phyloP scores from a whole-genome alignment of 2,888 invertebrate species.

The Prosopocoilus inquinatus region DNA sequence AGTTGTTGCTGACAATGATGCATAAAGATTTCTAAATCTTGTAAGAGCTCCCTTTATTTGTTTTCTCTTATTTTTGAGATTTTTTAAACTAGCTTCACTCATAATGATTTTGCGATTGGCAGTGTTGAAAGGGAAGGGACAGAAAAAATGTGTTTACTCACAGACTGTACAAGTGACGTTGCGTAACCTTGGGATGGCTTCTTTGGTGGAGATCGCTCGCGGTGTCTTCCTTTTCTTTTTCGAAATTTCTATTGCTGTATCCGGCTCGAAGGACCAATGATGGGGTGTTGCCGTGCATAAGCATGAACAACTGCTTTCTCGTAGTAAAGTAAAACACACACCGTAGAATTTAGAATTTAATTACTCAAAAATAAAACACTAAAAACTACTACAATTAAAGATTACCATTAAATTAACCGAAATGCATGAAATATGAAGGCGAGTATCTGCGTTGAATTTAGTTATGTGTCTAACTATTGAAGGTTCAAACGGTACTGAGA shows the following conservation, averaged over 20 bases:
- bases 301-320: too few relatives aligned
- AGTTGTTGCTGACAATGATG: neutral
- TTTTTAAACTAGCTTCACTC: neutral
- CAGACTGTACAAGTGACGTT: neutral
- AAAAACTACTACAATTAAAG: too few relatives aligned
- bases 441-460: too few relatives aligned
- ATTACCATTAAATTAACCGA: too few relatives aligned
- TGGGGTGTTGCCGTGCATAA: too few relatives aligned
- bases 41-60: neutral
- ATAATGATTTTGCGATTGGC: neutral
- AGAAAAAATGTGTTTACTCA: neutral
- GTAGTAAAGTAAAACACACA: too few relatives aligned
- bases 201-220: neutral
- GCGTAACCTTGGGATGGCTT: neutral
- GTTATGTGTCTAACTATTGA: too few relatives aligned
- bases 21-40: slow-evolving; percentile 1
- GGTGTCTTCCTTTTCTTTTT: neutral
- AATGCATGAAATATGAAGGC: too few relatives aligned
- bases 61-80: slow-evolving; percentile 3
- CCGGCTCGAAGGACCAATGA: slow-evolving; percentile 5
- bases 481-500: too few relatives aligned
- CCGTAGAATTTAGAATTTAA: too few relatives aligned
- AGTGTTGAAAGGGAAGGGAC: neutral
- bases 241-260: neutral
- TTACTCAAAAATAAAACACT: too few relatives aligned